These are phyloP conservation scores for Apis cerana DNA, from an alignment of 1,140 invertebrate genomes.

Conservation along the genomic window DNA sequence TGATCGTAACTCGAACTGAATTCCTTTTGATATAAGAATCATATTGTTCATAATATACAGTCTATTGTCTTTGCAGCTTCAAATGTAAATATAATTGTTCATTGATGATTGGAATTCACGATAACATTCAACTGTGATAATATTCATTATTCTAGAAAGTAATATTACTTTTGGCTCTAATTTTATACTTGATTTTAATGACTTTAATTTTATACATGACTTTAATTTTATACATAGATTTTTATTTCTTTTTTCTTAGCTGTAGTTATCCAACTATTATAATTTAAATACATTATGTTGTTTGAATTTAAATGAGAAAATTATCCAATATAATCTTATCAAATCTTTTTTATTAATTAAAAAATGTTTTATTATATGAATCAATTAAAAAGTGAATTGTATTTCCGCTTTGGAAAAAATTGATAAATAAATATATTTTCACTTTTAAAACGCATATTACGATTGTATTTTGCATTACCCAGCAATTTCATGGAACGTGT, in stretches of 20 bases:
- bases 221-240: too few relatives aligned
- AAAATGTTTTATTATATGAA: background rate
- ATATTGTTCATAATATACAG: background rate
- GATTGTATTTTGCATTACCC: background rate
- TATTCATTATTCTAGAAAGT: background rate
- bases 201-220: too few relatives aligned
- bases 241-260: too few relatives aligned
- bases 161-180: background rate
- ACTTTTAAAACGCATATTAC: background rate
- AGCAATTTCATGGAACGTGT: slow-evolving; percentile 1
- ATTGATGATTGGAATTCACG: background rate
- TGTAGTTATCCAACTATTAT: too few relatives aligned
- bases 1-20: background rate
- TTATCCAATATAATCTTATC: too few relatives aligned
- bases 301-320: too few relatives aligned
- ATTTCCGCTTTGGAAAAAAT: background rate
- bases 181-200: background rate
- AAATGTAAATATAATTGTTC: background rate
- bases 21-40: background rate
- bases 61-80: background rate
- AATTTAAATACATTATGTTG: too few relatives aligned
- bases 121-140: background rate
- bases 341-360: too few relatives aligned
- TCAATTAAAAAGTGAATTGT: background rate
- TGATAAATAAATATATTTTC: slow-evolving; percentile 6